Evolutionary conservation across 2,113 vertebrate species (phyloP), one percentile per base, ranked within the genome.

Genomic region (Tretioscincus oriximinensis): DNA sequence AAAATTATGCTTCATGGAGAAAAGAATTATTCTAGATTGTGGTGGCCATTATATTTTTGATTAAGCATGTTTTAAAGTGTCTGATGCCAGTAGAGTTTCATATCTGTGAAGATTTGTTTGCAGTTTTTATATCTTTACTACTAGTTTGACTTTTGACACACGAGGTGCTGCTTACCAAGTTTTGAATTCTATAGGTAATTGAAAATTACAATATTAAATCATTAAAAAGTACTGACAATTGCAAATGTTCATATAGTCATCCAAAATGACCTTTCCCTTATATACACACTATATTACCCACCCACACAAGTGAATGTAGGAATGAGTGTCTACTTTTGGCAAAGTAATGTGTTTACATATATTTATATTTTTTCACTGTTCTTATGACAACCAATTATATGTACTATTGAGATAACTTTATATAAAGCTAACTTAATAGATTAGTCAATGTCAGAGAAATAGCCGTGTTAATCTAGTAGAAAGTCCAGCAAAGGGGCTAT

Each of bases 311-410:
- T 41, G 35, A 41, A 41, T 41, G 35, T 5, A 41, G 35, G 35
- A 5, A 41, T 41, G 35, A 41, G 35, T 41, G 5, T 4, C 35
- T 41, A 41, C 35, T 41, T 41, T 41, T 41, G 35, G 35, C 35
- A 41, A 41, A 41, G 5, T 41, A 4, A 5, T 41, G 35, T 41
- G 35, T 41, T 41, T 41, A 79, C 49, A 69, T 73, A 73, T 73
- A 64, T 80, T 74, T 87, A 88, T 20, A 16, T 64, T 84, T 84
- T 64, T 80, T 79, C 18, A 47, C 60, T 35, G 75, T 92, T 91
- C 49, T 78, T 22, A 14, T 83, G 80, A 66, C 28, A 90, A 83
- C 28, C 24, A 82, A 29, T 10, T 84, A 41, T 65, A 35, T 71
- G 82, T 7, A 47, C 66, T 60, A 29, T 80, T 84, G 28, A 83